These are phyloP conservation scores for Dipodomys stephensi DNA, from an alignment of 2,113 vertebrate species.

Conservation along the genomic window DNA sequence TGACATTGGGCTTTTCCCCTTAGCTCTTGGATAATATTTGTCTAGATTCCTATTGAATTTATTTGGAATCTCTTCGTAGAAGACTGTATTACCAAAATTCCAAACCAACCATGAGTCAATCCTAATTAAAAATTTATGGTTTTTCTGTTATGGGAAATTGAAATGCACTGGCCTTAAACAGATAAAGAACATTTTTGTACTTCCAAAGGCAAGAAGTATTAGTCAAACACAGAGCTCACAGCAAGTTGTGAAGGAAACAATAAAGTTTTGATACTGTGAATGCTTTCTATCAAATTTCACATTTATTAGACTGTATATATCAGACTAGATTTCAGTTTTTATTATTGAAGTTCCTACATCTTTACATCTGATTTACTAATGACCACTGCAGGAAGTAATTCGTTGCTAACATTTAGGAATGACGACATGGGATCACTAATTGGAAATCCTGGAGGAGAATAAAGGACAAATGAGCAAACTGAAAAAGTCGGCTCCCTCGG, in stretches of 20 bases:
- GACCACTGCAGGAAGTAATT: background rate
- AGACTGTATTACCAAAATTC: background rate
- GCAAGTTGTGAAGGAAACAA: constrained; percentile 14
- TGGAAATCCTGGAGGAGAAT: constrained; percentile 36
- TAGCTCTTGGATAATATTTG: background rate
- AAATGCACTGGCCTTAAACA: background rate
- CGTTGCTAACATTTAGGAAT: constrained; percentile 19
- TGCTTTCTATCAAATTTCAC: constrained; percentile 47
- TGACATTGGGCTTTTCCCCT: background rate
- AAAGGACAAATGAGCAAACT: background rate
- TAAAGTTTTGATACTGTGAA: background rate
- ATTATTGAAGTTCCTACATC: background rate
- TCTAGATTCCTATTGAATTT: background rate
- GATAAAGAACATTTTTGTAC: background rate
- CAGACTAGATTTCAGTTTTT: constrained; percentile 37
- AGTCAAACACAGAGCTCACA: background rate
- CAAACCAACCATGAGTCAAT: background rate
- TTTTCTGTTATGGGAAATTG: background rate
- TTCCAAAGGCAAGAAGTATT: constrained; percentile 4
- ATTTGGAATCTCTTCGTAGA: background rate
- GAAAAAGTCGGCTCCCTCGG: background rate
- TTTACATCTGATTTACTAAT: constrained; percentile 14
- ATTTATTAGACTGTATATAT: constrained; percentile 39
- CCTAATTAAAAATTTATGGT: background rate
- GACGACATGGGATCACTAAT: background rate